Percentiles rank a stretch among this genome's conserved stretches.
Conservation (phyloP, 1,140 invertebrate genomes). For the Magallana ariakensis region DNA sequence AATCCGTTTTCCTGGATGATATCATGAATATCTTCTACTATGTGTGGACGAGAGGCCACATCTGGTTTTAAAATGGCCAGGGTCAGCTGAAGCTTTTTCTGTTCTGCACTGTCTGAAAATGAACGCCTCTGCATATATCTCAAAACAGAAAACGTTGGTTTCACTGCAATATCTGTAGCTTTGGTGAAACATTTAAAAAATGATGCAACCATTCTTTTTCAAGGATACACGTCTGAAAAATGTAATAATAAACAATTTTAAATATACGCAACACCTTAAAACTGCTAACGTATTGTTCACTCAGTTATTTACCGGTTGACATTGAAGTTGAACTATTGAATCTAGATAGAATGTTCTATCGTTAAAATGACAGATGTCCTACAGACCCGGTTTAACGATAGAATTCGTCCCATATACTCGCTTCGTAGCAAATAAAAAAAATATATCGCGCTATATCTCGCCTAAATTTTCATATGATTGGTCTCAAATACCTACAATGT, state of each 20-base stretch:
- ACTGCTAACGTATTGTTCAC: too few relatives aligned
- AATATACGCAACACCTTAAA: too few relatives aligned
- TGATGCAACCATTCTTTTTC: not conserved
- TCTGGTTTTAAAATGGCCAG: constrained; percentile 77
- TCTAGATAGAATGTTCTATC: too few relatives aligned
- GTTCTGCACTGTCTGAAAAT: not conserved
- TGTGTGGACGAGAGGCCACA: constrained; percentile 71
- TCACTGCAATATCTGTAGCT: not conserved
- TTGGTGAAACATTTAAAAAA: not conserved
- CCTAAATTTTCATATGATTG: too few relatives aligned
- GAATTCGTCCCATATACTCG: too few relatives aligned
- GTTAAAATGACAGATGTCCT: too few relatives aligned
- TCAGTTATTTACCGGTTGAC: not conserved
- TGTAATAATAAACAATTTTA: too few relatives aligned
- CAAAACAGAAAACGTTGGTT: not conserved
- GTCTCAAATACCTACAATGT: too few relatives aligned
- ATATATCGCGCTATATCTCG: too few relatives aligned
- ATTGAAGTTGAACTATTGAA: too few relatives aligned
- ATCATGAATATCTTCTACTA: constrained; percentile 76
- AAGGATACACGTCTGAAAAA: not conserved
- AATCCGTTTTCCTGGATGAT: constrained; percentile 87
- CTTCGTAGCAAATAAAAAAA: too few relatives aligned
- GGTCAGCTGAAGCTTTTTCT: constrained; percentile 68
- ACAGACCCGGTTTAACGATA: too few relatives aligned
- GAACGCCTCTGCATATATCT: not conserved